Conservation (phyloP, 2,797 vertebrate genomes). For the Ceyx erithaca region DNA sequence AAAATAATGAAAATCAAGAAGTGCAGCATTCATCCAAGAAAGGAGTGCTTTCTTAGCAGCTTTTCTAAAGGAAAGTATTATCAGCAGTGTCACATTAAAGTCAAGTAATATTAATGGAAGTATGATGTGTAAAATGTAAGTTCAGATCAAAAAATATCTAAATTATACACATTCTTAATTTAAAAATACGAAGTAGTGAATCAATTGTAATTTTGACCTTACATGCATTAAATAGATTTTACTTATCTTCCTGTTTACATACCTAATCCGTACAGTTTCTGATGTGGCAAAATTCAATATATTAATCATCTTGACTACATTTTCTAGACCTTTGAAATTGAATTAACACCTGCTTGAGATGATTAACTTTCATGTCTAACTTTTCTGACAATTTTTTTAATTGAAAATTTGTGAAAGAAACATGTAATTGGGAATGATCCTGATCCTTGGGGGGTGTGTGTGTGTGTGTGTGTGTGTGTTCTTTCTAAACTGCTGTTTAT, state of each 20-base stretch:
- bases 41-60: conserved; percentile 29
- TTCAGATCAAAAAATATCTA: not conserved
- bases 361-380: conserved; percentile 68
- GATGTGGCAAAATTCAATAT: conserved; percentile 59
- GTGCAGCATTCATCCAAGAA: conserved; percentile 51
- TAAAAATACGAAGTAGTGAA: not conserved
- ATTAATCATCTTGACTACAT: conserved; percentile 40
- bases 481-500: conserved; percentile 66
- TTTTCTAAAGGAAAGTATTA: not conserved
- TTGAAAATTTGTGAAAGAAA: not conserved
- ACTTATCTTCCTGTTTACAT: conserved; percentile 63
- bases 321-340: conserved; percentile 18
- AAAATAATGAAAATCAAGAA: not conserved
- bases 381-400: conserved; percentile 6
- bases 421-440: not conserved
- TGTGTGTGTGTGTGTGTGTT: not conserved
- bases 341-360: conserved; percentile 52
- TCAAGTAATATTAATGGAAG: not conserved
- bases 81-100: not conserved
- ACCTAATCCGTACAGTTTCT: conserved; percentile 35
- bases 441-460: not conserved
- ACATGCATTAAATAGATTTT: conserved; percentile 56
- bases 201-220: conserved; percentile 54
- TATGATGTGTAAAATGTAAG: not conserved
- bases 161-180: not conserved